Percentiles rank a stretch among this genome's conserved stretches.
phyloP scores from a whole-genome alignment of 2,113 vertebrate species.

The Triplophysa siluroides region DNA sequence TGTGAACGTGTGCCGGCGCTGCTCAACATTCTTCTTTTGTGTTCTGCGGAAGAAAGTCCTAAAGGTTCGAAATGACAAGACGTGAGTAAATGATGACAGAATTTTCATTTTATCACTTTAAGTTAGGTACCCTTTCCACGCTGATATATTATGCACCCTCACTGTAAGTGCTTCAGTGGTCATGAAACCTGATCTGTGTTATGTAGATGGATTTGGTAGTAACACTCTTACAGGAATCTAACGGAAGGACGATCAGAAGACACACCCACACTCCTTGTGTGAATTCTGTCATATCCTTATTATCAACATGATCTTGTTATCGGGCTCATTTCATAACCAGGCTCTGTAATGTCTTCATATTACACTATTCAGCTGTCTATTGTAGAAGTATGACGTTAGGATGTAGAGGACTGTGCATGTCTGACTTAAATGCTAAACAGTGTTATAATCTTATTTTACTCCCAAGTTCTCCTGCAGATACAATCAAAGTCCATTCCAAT shows the following conservation, averaged over 20 bases:
- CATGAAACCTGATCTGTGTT: constrained; percentile 12
- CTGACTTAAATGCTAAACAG: not conserved
- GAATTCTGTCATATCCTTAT: constrained; percentile 16
- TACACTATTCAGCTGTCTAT: not conserved
- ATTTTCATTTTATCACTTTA: too few species aligned
- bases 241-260: not conserved
- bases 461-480: not conserved
- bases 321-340: not conserved
- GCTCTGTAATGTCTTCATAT: not conserved
- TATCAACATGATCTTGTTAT: not conserved
- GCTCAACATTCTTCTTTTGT: too few species aligned
- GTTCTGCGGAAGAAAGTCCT: too few species aligned
- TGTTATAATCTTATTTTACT: not conserved
- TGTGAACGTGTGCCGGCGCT: too few species aligned
- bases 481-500: not conserved
- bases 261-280: not conserved
- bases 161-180: not conserved
- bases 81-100: too few species aligned
- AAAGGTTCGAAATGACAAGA: too few species aligned
- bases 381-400: not conserved
- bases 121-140: not conserved
- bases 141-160: not conserved
- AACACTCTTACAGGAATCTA: not conserved
- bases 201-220: not conserved
- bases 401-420: not conserved